Evolutionary conservation across 2,888 invertebrate species (phyloP).

Genomic region (Abrostola tripartita): DNA sequence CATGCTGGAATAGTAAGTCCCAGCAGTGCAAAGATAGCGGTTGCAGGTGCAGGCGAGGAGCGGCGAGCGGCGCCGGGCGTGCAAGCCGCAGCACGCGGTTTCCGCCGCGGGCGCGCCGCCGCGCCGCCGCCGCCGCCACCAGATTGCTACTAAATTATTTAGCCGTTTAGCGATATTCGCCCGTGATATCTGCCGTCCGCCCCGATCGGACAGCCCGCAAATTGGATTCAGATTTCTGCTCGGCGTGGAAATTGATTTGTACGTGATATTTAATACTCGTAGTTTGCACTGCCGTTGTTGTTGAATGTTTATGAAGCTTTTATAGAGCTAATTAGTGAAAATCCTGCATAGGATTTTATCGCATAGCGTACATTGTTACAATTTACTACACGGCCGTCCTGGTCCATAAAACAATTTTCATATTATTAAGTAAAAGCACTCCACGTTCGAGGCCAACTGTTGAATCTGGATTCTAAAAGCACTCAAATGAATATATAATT

Average conservation of each 20-base stretch:
- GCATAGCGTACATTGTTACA: slow-evolving; percentile 4
- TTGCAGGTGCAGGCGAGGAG: slow-evolving; percentile 26
- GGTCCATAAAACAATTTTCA: slow-evolving; percentile 14
- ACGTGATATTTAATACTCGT: slow-evolving; percentile 80
- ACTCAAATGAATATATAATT: slow-evolving; percentile 84
- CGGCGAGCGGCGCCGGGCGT: slow-evolving; percentile 46
- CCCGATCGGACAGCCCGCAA: slow-evolving; percentile 86
- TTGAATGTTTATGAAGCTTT: slow-evolving; percentile 44
- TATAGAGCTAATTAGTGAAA: slow-evolving; percentile 47
- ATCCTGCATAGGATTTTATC: slow-evolving; percentile 17
- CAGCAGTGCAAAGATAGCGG: slow-evolving; percentile 38
- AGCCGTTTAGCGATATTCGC: slow-evolving; percentile 87
- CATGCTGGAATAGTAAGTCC: slow-evolving; percentile 24
- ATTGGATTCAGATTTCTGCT: slow-evolving; percentile 88
- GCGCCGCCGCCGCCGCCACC: slow-evolving; percentile 65
- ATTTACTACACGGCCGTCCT: slow-evolving; percentile 11
- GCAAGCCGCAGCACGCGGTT: slow-evolving; percentile 61
- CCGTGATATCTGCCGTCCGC: slow-evolving; percentile 81
- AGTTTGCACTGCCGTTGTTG: slow-evolving; percentile 61
- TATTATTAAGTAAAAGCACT: slow-evolving; percentile 36
- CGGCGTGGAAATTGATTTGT: slow-evolving; percentile 85
- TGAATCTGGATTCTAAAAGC: slow-evolving; percentile 70
- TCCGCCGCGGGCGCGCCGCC: slow-evolving; percentile 66
- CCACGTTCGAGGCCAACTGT: slow-evolving; percentile 63
- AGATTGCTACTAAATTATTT: slow-evolving; percentile 87